phyloP scores from a whole-genome alignment of 35 echinoderm and acorn worm genomes.

The Anneissia japonica region DNA sequence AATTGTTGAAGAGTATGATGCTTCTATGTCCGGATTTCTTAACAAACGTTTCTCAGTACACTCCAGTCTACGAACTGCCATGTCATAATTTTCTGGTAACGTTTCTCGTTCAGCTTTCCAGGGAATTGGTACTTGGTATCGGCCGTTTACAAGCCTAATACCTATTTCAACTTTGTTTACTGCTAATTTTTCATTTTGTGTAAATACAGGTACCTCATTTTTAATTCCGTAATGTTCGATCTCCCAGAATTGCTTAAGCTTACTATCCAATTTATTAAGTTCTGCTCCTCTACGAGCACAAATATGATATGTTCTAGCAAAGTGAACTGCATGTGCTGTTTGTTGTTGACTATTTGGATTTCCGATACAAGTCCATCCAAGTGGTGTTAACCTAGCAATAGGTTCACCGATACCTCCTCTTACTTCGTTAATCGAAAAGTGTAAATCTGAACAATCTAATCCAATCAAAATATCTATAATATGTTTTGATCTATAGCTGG shows the following conservation, averaged over 20 bases:
- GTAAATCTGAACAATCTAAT: slow-evolving; percentile 6
- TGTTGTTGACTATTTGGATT: too few species aligned
- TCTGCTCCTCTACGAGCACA: too few species aligned
- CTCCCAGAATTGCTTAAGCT: slow-evolving; percentile 29
- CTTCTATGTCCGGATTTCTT: not conserved
- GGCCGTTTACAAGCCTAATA: too few species aligned
- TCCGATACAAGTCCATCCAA: slow-evolving; percentile 29
- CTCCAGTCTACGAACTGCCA: not conserved
- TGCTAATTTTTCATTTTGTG: too few species aligned
- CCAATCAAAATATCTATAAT: slow-evolving; percentile 18
- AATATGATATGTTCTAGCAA: too few species aligned
- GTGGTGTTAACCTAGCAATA: slow-evolving; percentile 5
- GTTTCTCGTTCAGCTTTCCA: too few species aligned
- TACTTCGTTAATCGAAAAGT: slow-evolving; percentile 19
- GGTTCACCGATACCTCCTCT: slow-evolving; percentile 10
- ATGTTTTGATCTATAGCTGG: not conserved
- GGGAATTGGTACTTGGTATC: too few species aligned
- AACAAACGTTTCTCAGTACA: slow-evolving; percentile 3
- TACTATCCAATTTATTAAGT: not conserved
- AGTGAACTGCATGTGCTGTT: not conserved
- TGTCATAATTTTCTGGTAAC: not conserved
- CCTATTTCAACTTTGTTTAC: too few species aligned
- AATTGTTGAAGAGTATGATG: slow-evolving; percentile 10
- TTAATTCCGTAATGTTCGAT: slow-evolving; percentile 2
- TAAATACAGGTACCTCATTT: not conserved